A percentile compares a stretch with the other conserved stretches of the same genome.
Conservation (phyloP, 2,113 vertebrate species). For the Neopipo cinnamomea region DNA sequence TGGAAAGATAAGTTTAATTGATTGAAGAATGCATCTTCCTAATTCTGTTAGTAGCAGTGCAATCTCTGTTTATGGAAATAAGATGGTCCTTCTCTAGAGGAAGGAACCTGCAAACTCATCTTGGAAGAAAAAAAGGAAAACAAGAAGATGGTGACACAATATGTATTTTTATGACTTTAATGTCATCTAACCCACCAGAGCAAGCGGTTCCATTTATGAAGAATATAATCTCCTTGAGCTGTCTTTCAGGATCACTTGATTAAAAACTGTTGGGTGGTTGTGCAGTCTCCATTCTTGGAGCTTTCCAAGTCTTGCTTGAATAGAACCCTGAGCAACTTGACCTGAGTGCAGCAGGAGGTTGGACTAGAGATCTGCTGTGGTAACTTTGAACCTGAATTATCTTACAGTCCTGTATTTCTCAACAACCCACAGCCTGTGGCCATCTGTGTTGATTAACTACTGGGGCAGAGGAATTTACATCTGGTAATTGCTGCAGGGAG, state of each 20-base stretch:
- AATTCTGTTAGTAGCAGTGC: neutral
- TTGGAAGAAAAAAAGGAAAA: no score
- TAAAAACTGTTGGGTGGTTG: neutral
- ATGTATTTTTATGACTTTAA: neutral
- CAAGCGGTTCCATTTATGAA: neutral
- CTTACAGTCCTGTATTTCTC: neutral
- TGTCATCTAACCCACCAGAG: neutral
- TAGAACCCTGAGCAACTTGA: neutral
- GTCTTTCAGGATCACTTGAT: neutral
- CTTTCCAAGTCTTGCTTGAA: neutral
- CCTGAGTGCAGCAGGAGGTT: neutral
- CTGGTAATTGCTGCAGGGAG: neutral
- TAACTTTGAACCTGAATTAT: neutral
- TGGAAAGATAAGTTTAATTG: neutral
- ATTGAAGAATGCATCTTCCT: neutral
- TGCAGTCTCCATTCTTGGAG: neutral
- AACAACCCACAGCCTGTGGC: neutral
- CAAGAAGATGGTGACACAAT: neutral
- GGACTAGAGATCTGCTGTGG: neutral
- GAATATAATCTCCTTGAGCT: neutral
- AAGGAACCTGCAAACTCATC: neutral
- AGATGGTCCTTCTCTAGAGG: neutral
- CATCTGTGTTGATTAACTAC: neutral
- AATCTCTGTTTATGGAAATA: neutral
- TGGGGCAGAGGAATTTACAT: neutral